A percentile compares a stretch with the other conserved stretches of the same genome.
These are phyloP conservation scores for Stenodera caucasica DNA, from an alignment of 2,888 invertebrate species.

Conservation along the genomic window DNA sequence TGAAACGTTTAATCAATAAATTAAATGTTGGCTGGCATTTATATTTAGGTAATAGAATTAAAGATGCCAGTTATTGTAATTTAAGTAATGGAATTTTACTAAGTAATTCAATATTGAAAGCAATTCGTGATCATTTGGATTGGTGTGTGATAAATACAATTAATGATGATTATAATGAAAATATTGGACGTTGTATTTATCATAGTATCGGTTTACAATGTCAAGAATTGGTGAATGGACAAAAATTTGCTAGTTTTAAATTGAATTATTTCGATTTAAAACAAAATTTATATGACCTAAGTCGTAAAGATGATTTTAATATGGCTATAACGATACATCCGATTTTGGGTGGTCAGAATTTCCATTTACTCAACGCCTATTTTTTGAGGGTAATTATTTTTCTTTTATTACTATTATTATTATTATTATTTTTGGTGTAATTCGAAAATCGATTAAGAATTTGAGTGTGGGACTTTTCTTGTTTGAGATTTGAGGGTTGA, in stretches of 20 bases:
- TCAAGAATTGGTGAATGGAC: slow-evolving; percentile 54
- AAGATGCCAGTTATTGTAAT: slow-evolving; percentile 67
- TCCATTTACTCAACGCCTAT: slow-evolving; percentile 73
- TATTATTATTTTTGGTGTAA: too few species aligned
- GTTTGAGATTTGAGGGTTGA: too few species aligned
- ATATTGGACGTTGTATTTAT: slow-evolving; percentile 83
- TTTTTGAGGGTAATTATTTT: slow-evolving; percentile 64
- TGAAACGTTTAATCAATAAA: slow-evolving; percentile 71
- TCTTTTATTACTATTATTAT: too few species aligned
- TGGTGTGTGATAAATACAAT: slow-evolving; percentile 89
- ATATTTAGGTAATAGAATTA: slow-evolving; percentile 74
- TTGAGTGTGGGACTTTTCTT: too few species aligned
- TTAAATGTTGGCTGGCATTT: slow-evolving; percentile 85
- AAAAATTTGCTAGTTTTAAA: slow-evolving; percentile 54
- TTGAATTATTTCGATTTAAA: slow-evolving; percentile 56
- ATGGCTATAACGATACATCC: slow-evolving; percentile 69
- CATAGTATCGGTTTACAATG: slow-evolving; percentile 71
- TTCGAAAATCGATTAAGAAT: too few species aligned
- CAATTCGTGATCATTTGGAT: slow-evolving; percentile 76
- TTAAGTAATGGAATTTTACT: slow-evolving; percentile 83
- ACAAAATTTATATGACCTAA: slow-evolving; percentile 52
- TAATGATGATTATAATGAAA: slow-evolving; percentile 80
- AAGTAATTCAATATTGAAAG: slow-evolving; percentile 82
- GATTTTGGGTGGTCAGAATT: slow-evolving; percentile 62
- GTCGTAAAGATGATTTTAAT: slow-evolving; percentile 56